Percentiles rank a stretch among this genome's conserved stretches.
Conservation (phyloP, 2,797 vertebrate species). For the Lepilemur septentrionalis region DNA sequence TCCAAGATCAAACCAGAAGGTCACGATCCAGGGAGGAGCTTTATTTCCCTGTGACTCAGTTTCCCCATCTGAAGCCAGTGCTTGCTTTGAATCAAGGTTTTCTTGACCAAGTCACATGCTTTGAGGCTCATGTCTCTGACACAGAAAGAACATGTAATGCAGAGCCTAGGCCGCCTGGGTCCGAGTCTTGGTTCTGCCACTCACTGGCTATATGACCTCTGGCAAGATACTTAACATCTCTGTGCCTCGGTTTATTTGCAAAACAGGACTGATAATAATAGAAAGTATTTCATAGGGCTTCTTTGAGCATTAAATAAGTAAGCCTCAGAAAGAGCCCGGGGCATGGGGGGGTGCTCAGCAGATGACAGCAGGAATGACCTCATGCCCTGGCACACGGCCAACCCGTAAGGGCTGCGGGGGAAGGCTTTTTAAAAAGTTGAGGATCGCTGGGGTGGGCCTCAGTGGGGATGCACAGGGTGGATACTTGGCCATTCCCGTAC, state of each 20-base stretch:
- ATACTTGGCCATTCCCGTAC: too few species aligned
- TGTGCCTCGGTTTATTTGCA: background rate
- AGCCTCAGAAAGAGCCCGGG: background rate
- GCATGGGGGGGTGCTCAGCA: rapidly evolving
- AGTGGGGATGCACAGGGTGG: background rate
- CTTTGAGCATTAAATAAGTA: background rate
- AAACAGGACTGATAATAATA: background rate
- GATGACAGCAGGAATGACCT: background rate
- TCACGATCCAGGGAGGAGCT: background rate
- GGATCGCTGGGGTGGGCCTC: background rate
- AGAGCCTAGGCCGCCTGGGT: background rate
- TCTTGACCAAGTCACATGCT: background rate
- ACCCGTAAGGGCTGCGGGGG: background rate
- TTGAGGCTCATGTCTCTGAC: background rate
- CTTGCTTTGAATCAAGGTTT: background rate
- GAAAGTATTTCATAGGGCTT: background rate
- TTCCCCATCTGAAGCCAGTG: background rate
- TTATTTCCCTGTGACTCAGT: background rate
- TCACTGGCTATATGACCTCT: background rate
- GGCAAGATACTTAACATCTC: background rate
- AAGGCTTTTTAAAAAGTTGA: background rate
- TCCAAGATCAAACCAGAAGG: background rate
- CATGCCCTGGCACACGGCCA: background rate
- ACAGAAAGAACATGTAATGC: background rate
- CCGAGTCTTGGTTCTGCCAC: background rate